These are phyloP conservation scores for Mimas tiliae DNA, from an alignment of 2,888 invertebrate species.

Conservation along the genomic window DNA sequence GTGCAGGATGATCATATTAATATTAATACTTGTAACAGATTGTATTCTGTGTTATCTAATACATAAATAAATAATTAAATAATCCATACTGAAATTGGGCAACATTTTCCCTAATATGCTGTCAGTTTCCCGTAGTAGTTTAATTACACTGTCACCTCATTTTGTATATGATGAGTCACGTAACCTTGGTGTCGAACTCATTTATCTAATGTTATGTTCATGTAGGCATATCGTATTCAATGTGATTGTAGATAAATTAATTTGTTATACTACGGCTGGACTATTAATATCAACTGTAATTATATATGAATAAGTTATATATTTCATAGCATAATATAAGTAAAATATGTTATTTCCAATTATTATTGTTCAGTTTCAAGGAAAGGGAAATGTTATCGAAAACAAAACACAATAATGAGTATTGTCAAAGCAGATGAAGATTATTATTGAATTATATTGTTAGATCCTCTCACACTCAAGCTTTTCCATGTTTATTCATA, in stretches of 20 bases:
- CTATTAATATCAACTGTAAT: not conserved
- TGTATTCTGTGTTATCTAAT: no score
- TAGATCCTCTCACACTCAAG: no score
- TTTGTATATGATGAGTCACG: conserved; percentile 35
- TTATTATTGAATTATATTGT: no score
- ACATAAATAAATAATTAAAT: no score
- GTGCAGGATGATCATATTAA: no score
- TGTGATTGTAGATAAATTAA: conserved; percentile 22
- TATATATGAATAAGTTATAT: not conserved
- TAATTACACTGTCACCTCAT: not conserved
- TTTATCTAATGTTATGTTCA: conserved; percentile 42
- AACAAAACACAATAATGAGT: no score
- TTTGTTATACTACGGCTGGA: not conserved
- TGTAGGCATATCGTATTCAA: conserved; percentile 7
- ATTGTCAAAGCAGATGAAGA: no score
- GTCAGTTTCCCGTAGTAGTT: not conserved
- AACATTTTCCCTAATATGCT: no score
- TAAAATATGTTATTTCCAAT: no score
- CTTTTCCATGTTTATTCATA: no score
- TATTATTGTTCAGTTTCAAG: no score
- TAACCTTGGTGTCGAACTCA: conserved; percentile 42
- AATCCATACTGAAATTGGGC: not conserved
- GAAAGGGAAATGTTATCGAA: no score
- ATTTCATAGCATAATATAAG: not conserved
- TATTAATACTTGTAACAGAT: not conserved